Evolutionary conservation across 37 sponge, comb jelly and placozoan species (phyloP), one percentile per base, ranked within the genome.

Genomic region (Spongia lamella): DNA sequence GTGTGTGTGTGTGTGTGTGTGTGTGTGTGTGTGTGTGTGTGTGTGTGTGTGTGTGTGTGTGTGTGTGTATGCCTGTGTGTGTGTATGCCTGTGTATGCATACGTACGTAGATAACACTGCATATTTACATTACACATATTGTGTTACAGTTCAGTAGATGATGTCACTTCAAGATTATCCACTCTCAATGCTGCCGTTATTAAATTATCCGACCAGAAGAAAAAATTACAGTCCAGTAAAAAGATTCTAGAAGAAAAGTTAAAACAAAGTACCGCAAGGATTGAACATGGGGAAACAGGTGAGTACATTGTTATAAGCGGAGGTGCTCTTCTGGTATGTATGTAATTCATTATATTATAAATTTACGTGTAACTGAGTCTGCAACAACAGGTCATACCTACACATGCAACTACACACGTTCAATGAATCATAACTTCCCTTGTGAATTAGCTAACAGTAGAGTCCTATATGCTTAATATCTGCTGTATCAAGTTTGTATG

Each of bases 171-270:
- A 22, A 88, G 72, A 57, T 32, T 72, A 29, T 57, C 65, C 26
- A 73, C 67, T 33, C 74, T 88, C 35, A 82, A 82, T 54, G 53
- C 77, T 1, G 83, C 79, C 19, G 58, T 82, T 5, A 33, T 76
- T 32, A 88, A 67, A 31, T 51, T 88, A 59, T 53, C 67, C 24
- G 53, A 73, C 29, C 73, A 65, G 40, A 56, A 76, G 39, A 61
- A 84, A 40, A 35, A 17, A 7, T 22, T 50, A 35, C 61, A 75
- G 53, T 26, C n/a, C 0, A 71, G 76, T 5, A 84, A 84, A 16
- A 61, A 26, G 6, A 14, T 11, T 58, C 63, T 84, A 27, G 51
- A 60, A 55, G 34, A 75, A 29, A 25, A 58, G 38, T 40, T 65
- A 5, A 43, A 43, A 43, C 47, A 43, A 5, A 13, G 7, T 43